Base-by-base conservation (phyloP, 1,140 invertebrate species). In the Lordiphosa collinella region DNA sequence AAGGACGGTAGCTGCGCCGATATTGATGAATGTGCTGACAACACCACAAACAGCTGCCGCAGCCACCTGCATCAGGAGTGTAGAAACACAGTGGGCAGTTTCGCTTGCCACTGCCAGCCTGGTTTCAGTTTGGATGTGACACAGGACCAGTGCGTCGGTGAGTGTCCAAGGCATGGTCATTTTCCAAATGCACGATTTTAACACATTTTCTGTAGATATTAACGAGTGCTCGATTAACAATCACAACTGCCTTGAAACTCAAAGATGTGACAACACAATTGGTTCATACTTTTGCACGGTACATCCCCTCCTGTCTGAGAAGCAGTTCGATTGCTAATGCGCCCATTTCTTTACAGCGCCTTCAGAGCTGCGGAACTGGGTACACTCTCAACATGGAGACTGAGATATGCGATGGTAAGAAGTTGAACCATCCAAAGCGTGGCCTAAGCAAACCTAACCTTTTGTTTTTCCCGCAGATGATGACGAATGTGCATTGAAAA, bases 311-410 rank as follows among this genome's bases (percentile, higher is more conserved):
- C 25, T 41, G 38, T 2, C 8, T 6, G 11, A 43, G 14, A 4
- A 9, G 5, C 8, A 3, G 37, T 40, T 31, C 29, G 16, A 31
- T 1, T 14, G 8, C 9, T 25, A 29, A 41, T 6, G n/a, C 37
- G 2, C 32, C 14, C 13, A 38, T 34, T 38, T 25, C 0, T 34
- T 36, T n/a, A 11, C 37, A 79, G 75, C 85, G 91, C 35, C 94
- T 94, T 18, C 92, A 94, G 13, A 94, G 95, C 0, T 99, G 98
- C 89, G 98, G 98, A 0, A 99, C 97, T 0, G 98, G 98, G 0
- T 99, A 99, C 82, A 98, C 97, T 0, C 89, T 99, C 2, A 98
- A 99, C 84, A 94, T 95, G 5, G 92, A 93, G 7, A 95, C 94
- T 3, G 94, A 96, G 52, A 90, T 93, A 56, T 99, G 98, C 89